Base-by-base conservation (phyloP, 2,888 invertebrate genomes). In the Melanophora roralis region DNA sequence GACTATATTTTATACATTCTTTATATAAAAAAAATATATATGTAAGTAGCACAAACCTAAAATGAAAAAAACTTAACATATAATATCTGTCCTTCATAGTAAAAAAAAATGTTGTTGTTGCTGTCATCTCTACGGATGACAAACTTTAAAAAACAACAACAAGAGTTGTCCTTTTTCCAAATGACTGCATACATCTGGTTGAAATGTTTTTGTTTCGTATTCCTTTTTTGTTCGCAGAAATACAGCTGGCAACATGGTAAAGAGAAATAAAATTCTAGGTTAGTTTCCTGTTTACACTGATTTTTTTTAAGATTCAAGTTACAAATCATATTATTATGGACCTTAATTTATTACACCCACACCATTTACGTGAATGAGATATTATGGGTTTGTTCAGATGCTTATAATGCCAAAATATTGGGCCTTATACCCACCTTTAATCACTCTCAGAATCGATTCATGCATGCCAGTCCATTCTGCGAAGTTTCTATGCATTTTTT, bases 131-230 rank as follows among this genome's bases (percentile, higher is more conserved):
- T 59, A 43, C 23, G 27, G 57, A 43, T 59, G 59, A 59, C 11
- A 43, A 23, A 59, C 14, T 0, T 23, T 40, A 19, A 40, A 34
- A 34, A 43, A 21, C 60, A 47, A 9, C 7, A 1, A 49, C 19
- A 59, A 40, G 11, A 59, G 49, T 67, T 59, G 40, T 27, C 65
- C 23, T 74, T 65, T 67, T 74, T 74, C 59, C 65, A 67, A 34
- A 43, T 74, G 65, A 74, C 59, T 59, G 65, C 57, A 14, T 57
- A 38, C 38, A 65, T 47, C 23, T 21, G 59, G 34, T 55, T 40
- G 21, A 45, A 43, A 32, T 1, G 21, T 57, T 69, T 27, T 65
- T 36, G 23, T 65, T 51, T 27, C 53, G 14, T 40, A 23, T 40
- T 67, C 38, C 23, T 11, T 14, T 12, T 47, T 38, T 12, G 14